Evolutionary conservation across 2,113 vertebrate species (phyloP), one percentile per base, ranked within the genome.

Genomic region (Alosa alosa): DNA sequence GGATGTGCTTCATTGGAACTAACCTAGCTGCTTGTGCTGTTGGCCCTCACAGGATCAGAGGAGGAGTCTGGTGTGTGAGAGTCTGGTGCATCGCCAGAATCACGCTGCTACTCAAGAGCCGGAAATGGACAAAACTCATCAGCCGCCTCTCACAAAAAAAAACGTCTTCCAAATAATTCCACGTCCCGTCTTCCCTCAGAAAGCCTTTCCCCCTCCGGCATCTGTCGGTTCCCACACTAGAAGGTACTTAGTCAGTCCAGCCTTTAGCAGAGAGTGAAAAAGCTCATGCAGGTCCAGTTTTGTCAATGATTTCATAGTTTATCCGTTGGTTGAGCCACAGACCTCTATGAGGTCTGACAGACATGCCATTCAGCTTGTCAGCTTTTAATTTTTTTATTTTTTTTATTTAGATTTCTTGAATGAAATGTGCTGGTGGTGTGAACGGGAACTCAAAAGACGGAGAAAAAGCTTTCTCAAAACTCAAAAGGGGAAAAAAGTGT

Each of bases 1-100:
- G 9, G 5, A 78, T 78, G 72, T 39, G 36, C 36, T 17, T 36
- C 13, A 39, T 31, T 78, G 31, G 39, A 39, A 78, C 31, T 78
- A 78, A 78, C 11, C 11, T 1, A 15, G 31, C 72, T 78, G 72
- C 72, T 1, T 78, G 10, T 72, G n/a, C 64, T 78, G 72, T 78
- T 36, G 10, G 7, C 64, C 64, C 64, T 11, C 2, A 1, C 96
- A 99, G 98, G 96, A 93, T 96, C 94, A 87, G 96, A 97, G 92
- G 97, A 98, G 90, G 97, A 97, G 92, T 93, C 95, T 47, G 97
- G 95, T 95, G 94, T 97, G 90, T 90, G 96, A 99, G 92, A 95
- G 96, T 90, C 93, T 95, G 46, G 91, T 96, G 92, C 96, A 94
- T 96, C 91, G 89, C 93, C 91, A 89, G 87, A 87, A 52, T 92